Percentiles rank a stretch among this genome's conserved stretches.
phyloP scores from a whole-genome alignment of 2,888 invertebrate species.

The Caenorhabditis drosophilae region DNA sequence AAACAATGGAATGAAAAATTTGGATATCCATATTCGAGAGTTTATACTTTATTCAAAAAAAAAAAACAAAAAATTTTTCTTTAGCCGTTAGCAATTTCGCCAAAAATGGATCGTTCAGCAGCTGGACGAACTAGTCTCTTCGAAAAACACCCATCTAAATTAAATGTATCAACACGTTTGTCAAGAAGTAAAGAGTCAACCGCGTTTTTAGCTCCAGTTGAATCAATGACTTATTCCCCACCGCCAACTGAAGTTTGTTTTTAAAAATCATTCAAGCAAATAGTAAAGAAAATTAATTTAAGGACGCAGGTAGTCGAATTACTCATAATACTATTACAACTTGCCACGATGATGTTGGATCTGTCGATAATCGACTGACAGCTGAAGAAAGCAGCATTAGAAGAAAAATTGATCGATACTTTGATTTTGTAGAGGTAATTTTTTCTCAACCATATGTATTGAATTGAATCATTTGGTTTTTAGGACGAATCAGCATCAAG shows the following conservation, averaged over 20 bases:
- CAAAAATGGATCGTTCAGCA: background rate
- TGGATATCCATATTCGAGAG: background rate
- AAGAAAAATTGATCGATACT: conserved; percentile 35
- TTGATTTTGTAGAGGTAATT: conserved; percentile 30
- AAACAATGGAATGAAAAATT: background rate
- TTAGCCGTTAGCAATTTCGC: conserved; percentile 1
- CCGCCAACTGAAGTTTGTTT: conserved; percentile 20
- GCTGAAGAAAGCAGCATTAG: conserved; percentile 29
- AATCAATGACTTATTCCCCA: conserved; percentile 17
- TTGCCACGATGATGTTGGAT: conserved; percentile 15
- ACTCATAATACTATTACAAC: conserved; percentile 27
- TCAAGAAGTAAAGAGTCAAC: background rate
- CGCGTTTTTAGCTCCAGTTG: background rate
- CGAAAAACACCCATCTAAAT: conserved; percentile 2
- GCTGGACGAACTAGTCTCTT: background rate
- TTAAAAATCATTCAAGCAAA: background rate
- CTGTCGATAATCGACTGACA: background rate
- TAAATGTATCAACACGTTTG: background rate
- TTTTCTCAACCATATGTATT: no score
- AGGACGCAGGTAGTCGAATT: conserved; percentile 36
- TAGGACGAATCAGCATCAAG: no score
- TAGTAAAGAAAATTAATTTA: background rate
- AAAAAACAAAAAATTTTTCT: background rate
- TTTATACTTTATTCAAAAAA: background rate
- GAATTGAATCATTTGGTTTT: no score